These are phyloP conservation scores for Phyllotis vaccarum DNA, from an alignment of 2,797 vertebrate genomes.

Conservation along the genomic window DNA sequence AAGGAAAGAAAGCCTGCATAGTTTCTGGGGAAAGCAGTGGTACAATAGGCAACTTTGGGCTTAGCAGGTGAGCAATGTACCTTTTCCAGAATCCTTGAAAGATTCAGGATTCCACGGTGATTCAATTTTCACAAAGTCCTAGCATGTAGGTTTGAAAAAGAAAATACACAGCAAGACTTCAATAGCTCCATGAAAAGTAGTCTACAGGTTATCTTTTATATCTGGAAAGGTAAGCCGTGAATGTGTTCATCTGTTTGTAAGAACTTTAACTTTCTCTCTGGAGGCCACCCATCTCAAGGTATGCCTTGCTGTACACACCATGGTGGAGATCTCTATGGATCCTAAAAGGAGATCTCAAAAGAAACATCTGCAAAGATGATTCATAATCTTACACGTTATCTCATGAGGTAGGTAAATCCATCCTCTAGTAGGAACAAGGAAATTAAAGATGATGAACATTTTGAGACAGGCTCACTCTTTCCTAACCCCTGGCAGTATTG, in stretches of 20 bases:
- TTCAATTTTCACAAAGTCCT: not conserved
- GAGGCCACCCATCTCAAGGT: not conserved
- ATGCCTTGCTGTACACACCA: not conserved
- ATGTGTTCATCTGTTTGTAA: not conserved
- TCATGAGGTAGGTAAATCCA: not conserved
- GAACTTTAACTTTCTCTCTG: not conserved
- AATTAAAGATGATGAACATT: not conserved
- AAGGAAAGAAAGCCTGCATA: not conserved
- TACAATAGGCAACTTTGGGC: not conserved
- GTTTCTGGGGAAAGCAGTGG: not conserved
- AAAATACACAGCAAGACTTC: not conserved
- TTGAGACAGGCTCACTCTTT: not conserved
- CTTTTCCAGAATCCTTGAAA: too few species aligned
- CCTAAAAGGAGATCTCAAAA: not conserved
- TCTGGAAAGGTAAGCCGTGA: not conserved
- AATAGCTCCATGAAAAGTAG: not conserved
- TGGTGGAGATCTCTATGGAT: not conserved
- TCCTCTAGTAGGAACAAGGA: not conserved
- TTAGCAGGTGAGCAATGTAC: not conserved
- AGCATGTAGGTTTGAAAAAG: not conserved
- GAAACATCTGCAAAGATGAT: not conserved
- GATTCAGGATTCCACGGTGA: not conserved
- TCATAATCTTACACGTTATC: not conserved
- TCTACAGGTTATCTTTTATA: not conserved
- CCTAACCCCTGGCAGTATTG: not conserved